Base-by-base conservation (phyloP, 2,113 vertebrate genomes). In the Ancistrus triradiatus region DNA sequence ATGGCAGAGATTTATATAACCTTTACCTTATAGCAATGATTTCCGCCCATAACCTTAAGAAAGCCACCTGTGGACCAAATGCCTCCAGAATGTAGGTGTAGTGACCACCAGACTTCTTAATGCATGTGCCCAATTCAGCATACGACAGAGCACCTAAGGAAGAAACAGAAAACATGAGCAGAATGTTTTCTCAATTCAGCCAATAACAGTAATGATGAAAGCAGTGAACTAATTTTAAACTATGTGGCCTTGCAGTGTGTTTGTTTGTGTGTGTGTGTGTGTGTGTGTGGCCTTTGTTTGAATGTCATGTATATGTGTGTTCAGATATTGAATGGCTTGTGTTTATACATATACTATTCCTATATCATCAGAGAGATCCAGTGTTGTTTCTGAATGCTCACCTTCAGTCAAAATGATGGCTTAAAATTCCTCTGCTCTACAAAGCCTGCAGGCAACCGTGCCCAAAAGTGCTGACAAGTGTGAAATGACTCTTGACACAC, bases 81-180 rank as follows among this genome's bases (percentile, higher is more conserved):
- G 93, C 92, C 81, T 98, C 96, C 78, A 95, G 73, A 57, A 98
- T 90, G 4, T 99, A 99, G 0, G 89, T 96, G 50, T 99, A 99
- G 75, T 99, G 96, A 27, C 95, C 96, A 0, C 96, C 96, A 33
- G 95, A 98, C 78, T 98, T 99, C 79, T 90, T 94, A 68, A 98
- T 95, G 69, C 86, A 92, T 0, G 96, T 98, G 59, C 96, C 96
- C 66, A 99, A 69, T 55, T 98, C 96, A 61, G 95, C 95, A 31
- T 98, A 98, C 66, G 82, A 95, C 66, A 98, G 82, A 11, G 70
- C 72, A 21, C 66, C 72, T 74, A 13, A 25, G 6, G 13, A 4
- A 56, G 10, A 49, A 5, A 49, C 18, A 18, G 19, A n/a, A 65
- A 4, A 49, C 38, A 55, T 15, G 1, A 33, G 17, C 14, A 66